These are phyloP conservation scores for Lasioglossum vierecki DNA, from an alignment of 2,888 invertebrate genomes.

Conservation along the genomic window DNA sequence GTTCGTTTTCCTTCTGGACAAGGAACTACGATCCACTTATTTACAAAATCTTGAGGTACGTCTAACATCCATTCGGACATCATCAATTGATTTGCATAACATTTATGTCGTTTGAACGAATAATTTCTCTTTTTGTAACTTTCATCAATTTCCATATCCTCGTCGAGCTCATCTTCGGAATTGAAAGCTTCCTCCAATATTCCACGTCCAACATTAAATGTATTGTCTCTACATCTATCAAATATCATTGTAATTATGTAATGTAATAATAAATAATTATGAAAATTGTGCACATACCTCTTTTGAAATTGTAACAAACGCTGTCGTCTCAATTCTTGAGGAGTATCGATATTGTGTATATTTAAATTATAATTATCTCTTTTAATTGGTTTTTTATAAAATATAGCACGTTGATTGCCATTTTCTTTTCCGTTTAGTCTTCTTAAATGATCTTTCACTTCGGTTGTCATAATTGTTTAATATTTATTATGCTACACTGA, in stretches of 20 bases:
- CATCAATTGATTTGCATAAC: conserved; percentile 88
- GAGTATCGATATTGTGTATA: conserved; percentile 74
- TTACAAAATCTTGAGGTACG: conserved; percentile 90
- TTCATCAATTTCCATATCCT: conserved; percentile 62
- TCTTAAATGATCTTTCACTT: conserved; percentile 19
- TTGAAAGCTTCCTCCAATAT: conserved; percentile 82
- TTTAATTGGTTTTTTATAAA: conserved; percentile 81
- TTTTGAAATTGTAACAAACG: conserved; percentile 78
- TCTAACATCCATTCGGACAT: conserved; percentile 97
- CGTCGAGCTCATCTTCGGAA: conserved; percentile 66
- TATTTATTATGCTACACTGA: neutral
- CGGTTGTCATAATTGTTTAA: conserved; percentile 42
- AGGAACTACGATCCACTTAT: conserved; percentile 90
- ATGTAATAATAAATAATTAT: neutral
- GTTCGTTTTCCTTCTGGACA: conserved; percentile 94
- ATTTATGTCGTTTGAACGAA: conserved; percentile 57
- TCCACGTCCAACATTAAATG: conserved; percentile 83
- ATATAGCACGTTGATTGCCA: conserved; percentile 84
- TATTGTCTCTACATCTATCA: conserved; percentile 76
- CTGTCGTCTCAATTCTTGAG: conserved; percentile 80
- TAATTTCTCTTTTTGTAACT: conserved; percentile 22
- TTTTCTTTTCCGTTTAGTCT: conserved; percentile 14
- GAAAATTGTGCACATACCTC: conserved; percentile 70
- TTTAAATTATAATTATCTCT: conserved; percentile 77
- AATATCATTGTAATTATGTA: conserved; percentile 12